Conservation (phyloP, 2,113 vertebrate genomes). For the Bettongia penicillata region DNA sequence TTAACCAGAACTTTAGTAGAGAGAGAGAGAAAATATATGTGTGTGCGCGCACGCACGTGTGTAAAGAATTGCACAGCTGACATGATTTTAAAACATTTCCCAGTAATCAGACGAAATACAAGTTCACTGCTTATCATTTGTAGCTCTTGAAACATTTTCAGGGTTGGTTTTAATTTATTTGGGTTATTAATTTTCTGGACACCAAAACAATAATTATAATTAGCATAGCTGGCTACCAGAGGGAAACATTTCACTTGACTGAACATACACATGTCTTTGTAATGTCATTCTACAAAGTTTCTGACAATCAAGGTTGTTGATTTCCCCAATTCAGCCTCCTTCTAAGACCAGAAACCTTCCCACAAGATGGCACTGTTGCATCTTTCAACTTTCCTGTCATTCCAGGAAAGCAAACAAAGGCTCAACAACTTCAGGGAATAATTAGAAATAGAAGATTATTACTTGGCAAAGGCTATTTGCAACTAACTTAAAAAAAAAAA, state of each 20-base stretch:
- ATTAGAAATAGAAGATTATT: neutral
- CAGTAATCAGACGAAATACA: slow-evolving; percentile 45
- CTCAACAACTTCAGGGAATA: neutral
- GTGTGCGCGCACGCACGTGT: too few relatives aligned
- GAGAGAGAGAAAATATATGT: neutral
- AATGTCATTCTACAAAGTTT: slow-evolving; percentile 27
- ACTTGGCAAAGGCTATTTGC: neutral
- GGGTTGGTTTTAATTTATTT: slow-evolving; percentile 45
- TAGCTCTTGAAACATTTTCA: slow-evolving; percentile 52
- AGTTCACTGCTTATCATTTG: slow-evolving; percentile 58
- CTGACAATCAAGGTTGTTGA: slow-evolving; percentile 50
- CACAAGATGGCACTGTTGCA: slow-evolving; percentile 85
- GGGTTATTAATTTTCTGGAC: slow-evolving; percentile 76
- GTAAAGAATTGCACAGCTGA: neutral
- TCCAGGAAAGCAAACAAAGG: neutral
- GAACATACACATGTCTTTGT: slow-evolving; percentile 33
- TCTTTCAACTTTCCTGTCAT: slow-evolving; percentile 48
- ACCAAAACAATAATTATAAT: slow-evolving; percentile 78
- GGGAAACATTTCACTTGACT: slow-evolving; percentile 48
- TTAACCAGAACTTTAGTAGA: neutral
- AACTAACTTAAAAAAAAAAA: neutral
- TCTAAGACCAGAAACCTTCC: slow-evolving; percentile 41
- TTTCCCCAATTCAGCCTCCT: slow-evolving; percentile 3
- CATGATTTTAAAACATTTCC: slow-evolving; percentile 65
- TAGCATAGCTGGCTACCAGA: slow-evolving; percentile 72